Conservation (phyloP, 2,797 vertebrate species). For the Astyanax mexicanus region DNA sequence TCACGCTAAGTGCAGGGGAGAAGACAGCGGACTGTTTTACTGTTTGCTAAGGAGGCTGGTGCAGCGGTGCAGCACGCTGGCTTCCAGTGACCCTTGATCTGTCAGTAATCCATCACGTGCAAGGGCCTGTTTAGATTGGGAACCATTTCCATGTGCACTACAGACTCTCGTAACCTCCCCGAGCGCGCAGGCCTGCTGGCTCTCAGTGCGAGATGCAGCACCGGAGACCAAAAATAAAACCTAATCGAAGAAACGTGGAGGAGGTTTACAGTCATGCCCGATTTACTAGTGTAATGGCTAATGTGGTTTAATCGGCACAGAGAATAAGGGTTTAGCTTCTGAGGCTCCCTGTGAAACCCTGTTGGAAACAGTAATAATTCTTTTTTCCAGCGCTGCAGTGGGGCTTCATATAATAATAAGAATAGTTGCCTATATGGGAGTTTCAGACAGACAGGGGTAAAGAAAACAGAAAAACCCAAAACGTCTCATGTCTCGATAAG, state of each 20-base stretch:
- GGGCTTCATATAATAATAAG: not conserved
- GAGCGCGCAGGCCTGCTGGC: slow-evolving; percentile 38
- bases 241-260: slow-evolving; percentile 67
- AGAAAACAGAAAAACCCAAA: not conserved
- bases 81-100: slow-evolving; percentile 65
- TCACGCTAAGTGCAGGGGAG: slow-evolving; percentile 10
- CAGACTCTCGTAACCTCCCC: slow-evolving; percentile 60
- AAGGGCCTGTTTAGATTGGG: slow-evolving; percentile 73
- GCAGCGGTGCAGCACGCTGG: slow-evolving; percentile 37
- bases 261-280: slow-evolving; percentile 49
- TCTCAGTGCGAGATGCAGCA: slow-evolving; percentile 60
- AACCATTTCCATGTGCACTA: slow-evolving; percentile 79
- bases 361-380: slow-evolving; percentile 31
- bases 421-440: slow-evolving; percentile 18
- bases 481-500: slow-evolving; percentile 12
- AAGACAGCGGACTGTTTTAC: slow-evolving; percentile 37
- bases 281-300: slow-evolving; percentile 53
- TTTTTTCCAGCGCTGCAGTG: not conserved
- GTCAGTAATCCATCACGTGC: slow-evolving; percentile 74
- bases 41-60: slow-evolving; percentile 39
- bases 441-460: not conserved
- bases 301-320: slow-evolving; percentile 27
- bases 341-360: slow-evolving; percentile 21
- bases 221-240: slow-evolving; percentile 67
- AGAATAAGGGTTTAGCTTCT: slow-evolving; percentile 8